phyloP scores from a whole-genome alignment of 92 coral and sea anemone genomes.

The Siderastrea siderea region DNA sequence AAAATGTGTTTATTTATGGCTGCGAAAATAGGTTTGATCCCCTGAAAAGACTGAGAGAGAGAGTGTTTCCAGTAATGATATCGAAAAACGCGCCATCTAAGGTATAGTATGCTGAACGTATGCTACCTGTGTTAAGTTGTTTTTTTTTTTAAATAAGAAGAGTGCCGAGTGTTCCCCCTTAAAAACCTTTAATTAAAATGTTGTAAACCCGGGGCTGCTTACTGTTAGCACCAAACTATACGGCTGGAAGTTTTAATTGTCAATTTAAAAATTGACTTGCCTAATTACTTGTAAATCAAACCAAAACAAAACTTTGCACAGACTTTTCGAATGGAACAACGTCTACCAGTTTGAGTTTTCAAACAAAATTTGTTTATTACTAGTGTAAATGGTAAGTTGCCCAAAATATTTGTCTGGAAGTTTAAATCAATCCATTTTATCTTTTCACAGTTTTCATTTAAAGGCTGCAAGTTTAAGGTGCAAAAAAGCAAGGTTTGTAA shows the following conservation, averaged over 20 bases:
- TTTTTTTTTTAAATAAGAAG: neutral
- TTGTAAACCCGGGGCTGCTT: too few species aligned
- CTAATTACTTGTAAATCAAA: too few species aligned
- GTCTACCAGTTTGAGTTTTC: too few species aligned
- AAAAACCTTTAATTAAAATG: too few species aligned
- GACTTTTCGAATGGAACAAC: too few species aligned
- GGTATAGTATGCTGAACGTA: constrained; percentile 49
- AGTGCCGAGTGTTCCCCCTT: too few species aligned
- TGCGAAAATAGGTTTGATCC: constrained; percentile 88
- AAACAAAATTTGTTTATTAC: neutral
- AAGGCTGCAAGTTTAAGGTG: constrained; percentile 91
- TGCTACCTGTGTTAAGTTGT: neutral
- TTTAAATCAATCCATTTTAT: neutral
- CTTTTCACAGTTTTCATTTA: constrained; percentile 72
- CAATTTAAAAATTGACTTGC: too few species aligned
- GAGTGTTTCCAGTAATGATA: constrained; percentile 96
- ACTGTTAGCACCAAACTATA: too few species aligned
- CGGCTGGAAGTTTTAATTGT: too few species aligned
- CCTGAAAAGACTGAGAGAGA: constrained; percentile 80
- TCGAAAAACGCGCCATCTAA: constrained; percentile 90
- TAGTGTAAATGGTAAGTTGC: neutral
- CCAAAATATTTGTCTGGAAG: neutral
- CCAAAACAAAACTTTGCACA: too few species aligned
- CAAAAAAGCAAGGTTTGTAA: constrained; percentile 94
- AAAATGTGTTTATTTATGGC: constrained; percentile 96